These are phyloP conservation scores for Alosa sapidissima DNA, from an alignment of 2,797 vertebrate genomes.

Conservation along the genomic window DNA sequence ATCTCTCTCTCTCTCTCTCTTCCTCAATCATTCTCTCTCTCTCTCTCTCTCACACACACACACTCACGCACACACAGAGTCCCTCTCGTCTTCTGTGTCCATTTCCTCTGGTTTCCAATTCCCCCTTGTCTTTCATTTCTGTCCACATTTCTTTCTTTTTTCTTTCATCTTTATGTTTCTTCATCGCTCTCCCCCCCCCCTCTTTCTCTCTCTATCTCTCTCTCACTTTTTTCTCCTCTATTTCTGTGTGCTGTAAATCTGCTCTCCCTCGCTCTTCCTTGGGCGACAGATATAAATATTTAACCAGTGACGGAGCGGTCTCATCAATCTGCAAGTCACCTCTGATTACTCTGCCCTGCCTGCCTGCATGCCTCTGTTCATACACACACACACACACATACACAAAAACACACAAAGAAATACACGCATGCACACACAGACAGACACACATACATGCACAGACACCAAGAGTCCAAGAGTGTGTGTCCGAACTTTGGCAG, in stretches of 20 bases:
- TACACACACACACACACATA: slow-evolving; percentile 20
- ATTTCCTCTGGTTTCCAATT: background rate
- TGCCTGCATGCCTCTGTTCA: slow-evolving; percentile 27
- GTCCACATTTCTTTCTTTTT: background rate
- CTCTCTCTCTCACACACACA: background rate
- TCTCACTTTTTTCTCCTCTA: slow-evolving; percentile 7
- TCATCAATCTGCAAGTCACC: slow-evolving; percentile 58
- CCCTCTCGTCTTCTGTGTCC: background rate
- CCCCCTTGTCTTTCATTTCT: background rate
- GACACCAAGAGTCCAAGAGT: too few relatives aligned
- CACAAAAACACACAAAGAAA: background rate
- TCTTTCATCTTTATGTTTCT: background rate
- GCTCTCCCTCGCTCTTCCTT: slow-evolving; percentile 44
- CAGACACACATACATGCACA: too few relatives aligned
- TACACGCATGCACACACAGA: background rate
- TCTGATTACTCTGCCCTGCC: slow-evolving; percentile 52
- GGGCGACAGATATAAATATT: slow-evolving; percentile 60
- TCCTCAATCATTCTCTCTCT: background rate
- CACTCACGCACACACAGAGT: background rate
- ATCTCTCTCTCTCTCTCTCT: background rate
- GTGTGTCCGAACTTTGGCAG: too few relatives aligned
- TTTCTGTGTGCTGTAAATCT: background rate
- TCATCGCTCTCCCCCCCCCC: background rate
- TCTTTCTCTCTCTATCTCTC: background rate
- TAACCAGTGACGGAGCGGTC: slow-evolving; percentile 51